phyloP scores from a whole-genome alignment of 2,888 invertebrate species.

The Eremobia ochroleuca region DNA sequence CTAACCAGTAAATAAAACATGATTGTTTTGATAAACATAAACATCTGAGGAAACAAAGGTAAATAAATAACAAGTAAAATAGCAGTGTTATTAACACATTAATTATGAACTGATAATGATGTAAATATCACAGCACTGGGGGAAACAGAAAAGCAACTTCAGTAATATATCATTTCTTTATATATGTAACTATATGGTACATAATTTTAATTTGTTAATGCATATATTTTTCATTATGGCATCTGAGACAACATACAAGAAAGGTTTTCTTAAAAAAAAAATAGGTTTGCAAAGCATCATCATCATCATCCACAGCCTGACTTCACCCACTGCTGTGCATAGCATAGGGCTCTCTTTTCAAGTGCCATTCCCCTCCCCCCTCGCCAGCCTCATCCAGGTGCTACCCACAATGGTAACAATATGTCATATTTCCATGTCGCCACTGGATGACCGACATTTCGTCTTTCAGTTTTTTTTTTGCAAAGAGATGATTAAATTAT shows the following conservation, averaged over 20 bases:
- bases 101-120: slow-evolving; percentile 47
- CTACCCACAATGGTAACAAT: too few species aligned
- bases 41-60: slow-evolving; percentile 30
- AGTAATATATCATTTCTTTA: background rate
- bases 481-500: too few species aligned
- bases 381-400: too few species aligned
- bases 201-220: too few species aligned
- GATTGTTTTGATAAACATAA: background rate
- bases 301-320: too few species aligned
- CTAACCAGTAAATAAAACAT: slow-evolving; percentile 1
- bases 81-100: slow-evolving; percentile 31
- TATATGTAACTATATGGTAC: background rate
- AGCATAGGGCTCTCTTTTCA: too few species aligned
- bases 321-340: too few species aligned
- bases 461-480: too few species aligned
- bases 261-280: background rate
- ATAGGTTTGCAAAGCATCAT: too few species aligned
- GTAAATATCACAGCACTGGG: slow-evolving; percentile 37
- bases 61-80: slow-evolving; percentile 23
- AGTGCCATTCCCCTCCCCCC: too few species aligned
- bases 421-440: too few species aligned
- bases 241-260: background rate
- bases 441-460: too few species aligned
- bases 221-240: background rate
- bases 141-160: slow-evolving; percentile 34